These are phyloP conservation scores for Neoascia interrupta DNA, from an alignment of 2,888 invertebrate genomes.

Conservation along the genomic window DNA sequence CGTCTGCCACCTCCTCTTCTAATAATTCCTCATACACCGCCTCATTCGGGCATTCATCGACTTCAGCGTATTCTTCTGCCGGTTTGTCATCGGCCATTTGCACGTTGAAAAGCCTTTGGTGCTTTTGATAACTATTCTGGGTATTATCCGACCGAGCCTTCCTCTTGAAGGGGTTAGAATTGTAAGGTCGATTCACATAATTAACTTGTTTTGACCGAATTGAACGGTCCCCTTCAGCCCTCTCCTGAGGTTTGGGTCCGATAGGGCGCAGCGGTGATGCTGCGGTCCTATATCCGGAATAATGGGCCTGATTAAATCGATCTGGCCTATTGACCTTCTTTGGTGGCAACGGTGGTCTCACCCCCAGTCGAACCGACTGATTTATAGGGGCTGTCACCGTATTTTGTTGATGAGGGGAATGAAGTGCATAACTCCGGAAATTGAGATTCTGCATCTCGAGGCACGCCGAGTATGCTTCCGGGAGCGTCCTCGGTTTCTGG, in stretches of 20 bases:
- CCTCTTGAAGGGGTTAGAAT: conserved; percentile 8
- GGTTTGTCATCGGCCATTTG: not conserved
- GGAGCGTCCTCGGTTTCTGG: too few relatives aligned
- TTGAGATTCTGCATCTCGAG: conserved; percentile 11
- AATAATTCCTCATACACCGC: too few relatives aligned
- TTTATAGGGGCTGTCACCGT: not conserved
- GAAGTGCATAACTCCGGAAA: too few relatives aligned
- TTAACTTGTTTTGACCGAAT: not conserved
- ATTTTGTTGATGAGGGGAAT: not conserved
- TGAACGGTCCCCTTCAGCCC: not conserved
- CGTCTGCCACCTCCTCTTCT: not conserved
- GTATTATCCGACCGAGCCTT: conserved; percentile 1
- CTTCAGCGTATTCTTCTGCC: not conserved
- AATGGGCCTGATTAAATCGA: not conserved
- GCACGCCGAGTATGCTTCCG: conserved; percentile 4
- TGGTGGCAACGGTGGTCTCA: not conserved
- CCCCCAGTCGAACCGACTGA: not conserved
- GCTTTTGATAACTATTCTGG: conserved; percentile 6
- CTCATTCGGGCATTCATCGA: too few relatives aligned
- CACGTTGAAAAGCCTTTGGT: conserved; percentile 6
- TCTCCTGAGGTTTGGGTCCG: conserved; percentile 2
- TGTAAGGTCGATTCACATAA: not conserved
- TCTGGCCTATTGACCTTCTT: too few relatives aligned
- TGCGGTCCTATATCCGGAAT: not conserved
- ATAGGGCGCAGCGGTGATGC: not conserved